Evolutionary conservation across 2,888 invertebrate species (phyloP).

Genomic region (Drosophila mimetica): DNA sequence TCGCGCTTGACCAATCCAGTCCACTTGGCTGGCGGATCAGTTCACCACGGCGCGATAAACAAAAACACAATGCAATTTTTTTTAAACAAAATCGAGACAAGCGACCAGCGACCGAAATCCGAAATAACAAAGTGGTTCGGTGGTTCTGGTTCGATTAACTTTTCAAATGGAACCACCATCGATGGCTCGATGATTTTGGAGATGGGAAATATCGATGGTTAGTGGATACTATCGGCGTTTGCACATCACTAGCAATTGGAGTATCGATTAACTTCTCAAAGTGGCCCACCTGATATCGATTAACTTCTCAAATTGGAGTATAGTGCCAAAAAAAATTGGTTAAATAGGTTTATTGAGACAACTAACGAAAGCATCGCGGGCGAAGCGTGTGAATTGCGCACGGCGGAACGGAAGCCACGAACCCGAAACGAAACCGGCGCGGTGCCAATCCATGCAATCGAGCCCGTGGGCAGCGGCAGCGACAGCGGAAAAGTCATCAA

Average conservation of each 20-base stretch:
- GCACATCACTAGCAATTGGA: too few species aligned
- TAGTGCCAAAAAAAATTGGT: background rate
- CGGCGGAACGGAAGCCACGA: background rate
- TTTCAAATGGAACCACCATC: too few species aligned
- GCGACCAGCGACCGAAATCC: too few species aligned
- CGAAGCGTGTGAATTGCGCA: background rate
- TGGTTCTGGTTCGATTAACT: too few species aligned
- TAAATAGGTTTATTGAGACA: background rate
- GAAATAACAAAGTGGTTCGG: too few species aligned
- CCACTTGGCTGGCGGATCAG: conserved; percentile 17
- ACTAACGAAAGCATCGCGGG: background rate
- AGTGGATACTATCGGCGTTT: too few species aligned
- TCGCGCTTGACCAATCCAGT: conserved; percentile 38
- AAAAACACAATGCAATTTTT: conserved; percentile 23
- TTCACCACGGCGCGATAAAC: conserved; percentile 9
- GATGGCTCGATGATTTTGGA: too few species aligned
- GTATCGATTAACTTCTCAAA: too few species aligned
- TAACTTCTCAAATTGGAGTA: too few species aligned
- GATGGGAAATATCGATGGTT: too few species aligned
- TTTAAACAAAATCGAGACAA: conserved; percentile 19
- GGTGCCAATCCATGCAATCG: conserved; percentile 23
- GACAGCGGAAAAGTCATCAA: conserved; percentile 31
- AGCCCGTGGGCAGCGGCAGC: conserved; percentile 1
- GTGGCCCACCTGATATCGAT: too few species aligned
- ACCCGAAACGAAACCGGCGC: conserved; percentile 16